These are phyloP conservation scores for Phenganax marumi DNA, from an alignment of 92 coral and sea anemone genomes.

Conservation along the genomic window DNA sequence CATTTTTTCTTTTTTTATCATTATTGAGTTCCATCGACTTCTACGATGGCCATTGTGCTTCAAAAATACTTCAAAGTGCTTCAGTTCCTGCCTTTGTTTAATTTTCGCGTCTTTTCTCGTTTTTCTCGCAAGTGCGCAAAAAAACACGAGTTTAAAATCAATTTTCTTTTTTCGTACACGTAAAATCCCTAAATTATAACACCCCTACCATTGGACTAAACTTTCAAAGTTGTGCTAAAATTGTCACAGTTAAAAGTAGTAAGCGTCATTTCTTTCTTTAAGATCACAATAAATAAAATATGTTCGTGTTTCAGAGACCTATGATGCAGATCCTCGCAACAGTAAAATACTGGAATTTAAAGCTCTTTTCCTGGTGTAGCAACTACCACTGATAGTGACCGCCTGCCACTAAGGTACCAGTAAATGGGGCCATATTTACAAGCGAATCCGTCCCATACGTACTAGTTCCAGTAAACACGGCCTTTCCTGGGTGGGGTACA, in stretches of 20 bases:
- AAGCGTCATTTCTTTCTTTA: neutral
- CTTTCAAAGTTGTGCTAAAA: slow-evolving; percentile 9
- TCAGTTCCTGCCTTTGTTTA: no score
- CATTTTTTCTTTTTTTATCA: no score
- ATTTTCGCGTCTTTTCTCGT: no score
- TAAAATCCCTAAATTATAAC: slow-evolving; percentile 11
- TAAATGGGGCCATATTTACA: slow-evolving; percentile 88
- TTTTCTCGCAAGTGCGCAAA: neutral
- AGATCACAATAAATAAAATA: slow-evolving; percentile 15
- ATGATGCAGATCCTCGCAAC: neutral
- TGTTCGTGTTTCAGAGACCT: neutral
- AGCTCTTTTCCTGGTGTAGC: no score
- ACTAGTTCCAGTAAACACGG: slow-evolving; percentile 28
- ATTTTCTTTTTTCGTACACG: neutral
- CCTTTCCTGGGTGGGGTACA: slow-evolving; percentile 13
- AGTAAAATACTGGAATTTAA: neutral
- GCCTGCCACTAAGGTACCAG: slow-evolving; percentile 71
- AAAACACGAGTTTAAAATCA: neutral
- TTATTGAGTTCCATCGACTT: no score
- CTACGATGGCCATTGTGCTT: no score
- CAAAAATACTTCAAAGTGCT: no score
- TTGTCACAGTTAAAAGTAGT: slow-evolving; percentile 29
- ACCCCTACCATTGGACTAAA: neutral
- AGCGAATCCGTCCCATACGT: slow-evolving; percentile 74
- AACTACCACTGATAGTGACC: slow-evolving; percentile 76